phyloP scores from a whole-genome alignment of 2,113 vertebrate species.

The Corythornis cristatus region DNA sequence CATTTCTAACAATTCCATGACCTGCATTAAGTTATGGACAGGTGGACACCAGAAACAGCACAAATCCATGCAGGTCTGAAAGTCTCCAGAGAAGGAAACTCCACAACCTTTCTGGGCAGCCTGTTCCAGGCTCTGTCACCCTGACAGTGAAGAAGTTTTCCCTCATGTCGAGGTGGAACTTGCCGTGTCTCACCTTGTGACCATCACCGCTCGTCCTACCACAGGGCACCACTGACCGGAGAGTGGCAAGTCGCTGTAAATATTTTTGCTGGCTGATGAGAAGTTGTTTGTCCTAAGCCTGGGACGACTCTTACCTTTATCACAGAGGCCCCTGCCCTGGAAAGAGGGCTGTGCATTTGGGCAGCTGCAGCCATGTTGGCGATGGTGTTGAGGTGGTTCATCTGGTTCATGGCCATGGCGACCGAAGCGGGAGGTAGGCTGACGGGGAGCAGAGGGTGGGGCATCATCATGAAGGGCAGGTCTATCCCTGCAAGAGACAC shows the following conservation, averaged over 20 bases:
- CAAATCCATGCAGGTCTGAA: no score
- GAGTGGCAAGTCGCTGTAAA: background rate
- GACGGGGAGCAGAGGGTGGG: constrained; percentile 91
- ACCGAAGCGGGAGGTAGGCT: constrained; percentile 91
- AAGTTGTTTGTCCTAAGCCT: background rate
- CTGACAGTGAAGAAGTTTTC: no score
- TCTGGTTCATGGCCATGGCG: constrained; percentile 95
- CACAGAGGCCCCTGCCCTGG: constrained; percentile 84
- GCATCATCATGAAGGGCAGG: constrained; percentile 94
- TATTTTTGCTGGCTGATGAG: background rate
- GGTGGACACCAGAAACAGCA: background rate
- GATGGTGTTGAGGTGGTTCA: constrained; percentile 92
- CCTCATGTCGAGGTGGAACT: no score
- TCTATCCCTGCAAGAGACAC: constrained; percentile 84
- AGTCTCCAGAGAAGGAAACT: no score
- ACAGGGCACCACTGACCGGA: no score
- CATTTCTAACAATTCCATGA: background rate
- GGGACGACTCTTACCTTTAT: constrained; percentile 82
- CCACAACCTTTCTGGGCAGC: no score
- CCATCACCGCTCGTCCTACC: no score
- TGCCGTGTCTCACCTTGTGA: no score
- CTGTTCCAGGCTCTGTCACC: no score
- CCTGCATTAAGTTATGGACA: background rate
- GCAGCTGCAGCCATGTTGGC: constrained; percentile 89
- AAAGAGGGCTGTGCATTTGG: constrained; percentile 88